A percentile compares a stretch with the other conserved stretches of the same genome.
phyloP scores from a whole-genome alignment of 2,888 invertebrate genomes.

The Andrena flavipes region DNA sequence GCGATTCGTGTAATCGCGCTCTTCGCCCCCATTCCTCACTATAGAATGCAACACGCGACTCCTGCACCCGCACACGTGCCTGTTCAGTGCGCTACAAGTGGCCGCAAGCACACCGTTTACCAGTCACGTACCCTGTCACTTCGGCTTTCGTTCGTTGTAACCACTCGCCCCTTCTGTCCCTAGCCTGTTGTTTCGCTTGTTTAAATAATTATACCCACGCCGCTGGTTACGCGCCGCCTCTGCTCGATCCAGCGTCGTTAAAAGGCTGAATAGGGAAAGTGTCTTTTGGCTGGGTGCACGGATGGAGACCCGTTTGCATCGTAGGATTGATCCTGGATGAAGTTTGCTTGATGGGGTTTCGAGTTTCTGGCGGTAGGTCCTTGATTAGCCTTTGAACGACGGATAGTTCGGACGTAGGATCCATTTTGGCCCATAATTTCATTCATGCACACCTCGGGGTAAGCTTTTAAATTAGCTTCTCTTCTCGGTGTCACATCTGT shows the following conservation, averaged over 20 bases:
- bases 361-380: no score
- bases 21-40: slow-evolving; percentile 65
- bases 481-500: no score
- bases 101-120: slow-evolving; percentile 54
- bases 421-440: no score
- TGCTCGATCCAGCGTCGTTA: neutral
- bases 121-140: slow-evolving; percentile 34
- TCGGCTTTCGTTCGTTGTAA: slow-evolving; percentile 36
- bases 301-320: no score
- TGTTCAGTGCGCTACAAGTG: slow-evolving; percentile 57
- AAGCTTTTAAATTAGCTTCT: no score
- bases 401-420: no score
- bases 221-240: neutral
- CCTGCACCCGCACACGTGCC: slow-evolving; percentile 38
- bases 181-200: slow-evolving; percentile 5
- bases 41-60: slow-evolving; percentile 56
- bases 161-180: neutral
- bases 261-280: neutral
- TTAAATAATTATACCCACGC: slow-evolving; percentile 20
- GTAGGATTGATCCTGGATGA: no score
- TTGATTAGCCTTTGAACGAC: no score
- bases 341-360: no score
- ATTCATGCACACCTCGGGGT: no score
- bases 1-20: slow-evolving; percentile 73
- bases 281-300: no score